Conservation (phyloP, 2,797 vertebrate genomes). For the Sebastes steindachneri region DNA sequence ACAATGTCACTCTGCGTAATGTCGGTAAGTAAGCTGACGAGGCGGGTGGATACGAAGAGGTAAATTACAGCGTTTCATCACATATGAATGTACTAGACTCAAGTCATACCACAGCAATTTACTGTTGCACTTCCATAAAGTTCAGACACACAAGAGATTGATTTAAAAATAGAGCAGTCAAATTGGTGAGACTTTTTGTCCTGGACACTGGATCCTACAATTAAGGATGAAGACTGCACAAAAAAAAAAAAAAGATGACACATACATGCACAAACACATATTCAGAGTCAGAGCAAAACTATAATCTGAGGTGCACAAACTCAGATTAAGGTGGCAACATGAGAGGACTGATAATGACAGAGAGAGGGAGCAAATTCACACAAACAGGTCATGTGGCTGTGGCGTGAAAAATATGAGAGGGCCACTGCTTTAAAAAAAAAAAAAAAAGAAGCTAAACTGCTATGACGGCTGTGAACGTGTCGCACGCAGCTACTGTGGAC, state of each 20-base stretch:
- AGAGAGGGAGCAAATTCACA: neutral
- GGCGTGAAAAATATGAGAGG: neutral
- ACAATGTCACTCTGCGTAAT: slow-evolving; percentile 5
- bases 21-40: neutral
- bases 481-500: neutral
- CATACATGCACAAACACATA: neutral
- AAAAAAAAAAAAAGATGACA: neutral
- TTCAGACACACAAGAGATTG: neutral
- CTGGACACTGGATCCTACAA: neutral
- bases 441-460: neutral
- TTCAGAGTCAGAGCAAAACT: neutral
- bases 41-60: neutral
- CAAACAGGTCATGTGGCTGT: neutral
- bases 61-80: slow-evolving; percentile 20
- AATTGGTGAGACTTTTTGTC: neutral
- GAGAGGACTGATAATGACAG: neutral
- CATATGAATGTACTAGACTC: neutral
- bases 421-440: neutral
- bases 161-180: neutral
- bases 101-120: neutral
- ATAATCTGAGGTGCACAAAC: slow-evolving; percentile 11
- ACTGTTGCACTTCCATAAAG: neutral
- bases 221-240: neutral
- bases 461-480: neutral
- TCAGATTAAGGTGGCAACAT: slow-evolving; percentile 27